Base-by-base conservation (phyloP, 2,888 invertebrate genomes). In the Acutogordius australiensis region DNA sequence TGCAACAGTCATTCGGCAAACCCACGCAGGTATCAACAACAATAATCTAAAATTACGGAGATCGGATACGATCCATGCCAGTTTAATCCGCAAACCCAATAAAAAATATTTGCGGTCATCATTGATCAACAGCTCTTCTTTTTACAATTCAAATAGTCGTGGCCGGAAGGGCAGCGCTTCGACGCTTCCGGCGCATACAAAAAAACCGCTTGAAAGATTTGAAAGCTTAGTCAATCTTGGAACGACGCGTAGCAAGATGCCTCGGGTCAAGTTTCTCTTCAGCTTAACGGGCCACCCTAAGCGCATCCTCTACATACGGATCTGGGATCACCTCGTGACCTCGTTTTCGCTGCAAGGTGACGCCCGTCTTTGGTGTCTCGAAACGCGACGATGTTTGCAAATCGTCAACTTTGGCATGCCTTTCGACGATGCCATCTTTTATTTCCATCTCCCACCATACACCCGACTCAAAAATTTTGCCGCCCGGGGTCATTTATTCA, bases 331-430 rank as follows among this genome's bases (percentile, higher is more conserved):
- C n/a, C 13, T 51, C 4, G 4, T 51, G 4, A 51, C 51, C 4
- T 51, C 51, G 51, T 51, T 51, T 51, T 51, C 51, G 23, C 23
- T 51, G 23, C 51, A 51, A 51, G 51, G 51, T 23, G 51, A 51
- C 26, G 51, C 51, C 51, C 8, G 51, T n/a, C n/a, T 51, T 4
- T 51, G 51, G 51, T 21, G 26, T 23, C 51, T 51, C 4, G 26
- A 51, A 26, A 51, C 51, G 4, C 18, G 51, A 4, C 8, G 23
- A n/a, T 51, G 51, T 23, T 4, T 51, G 4, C 51, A 51, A 51
- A 23, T 51, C 26, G 26, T 51, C 4, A 51, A 51, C 23, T 51
- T 51, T 23, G 51, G 51, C 26, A 51, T 51, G 51, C 51, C 51
- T 4, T 51, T 51, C 51, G 51, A 51, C 51, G 51, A 51, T 4